phyloP scores from a whole-genome alignment of 2,888 invertebrate genomes.

The Drosophila kanekoi region DNA sequence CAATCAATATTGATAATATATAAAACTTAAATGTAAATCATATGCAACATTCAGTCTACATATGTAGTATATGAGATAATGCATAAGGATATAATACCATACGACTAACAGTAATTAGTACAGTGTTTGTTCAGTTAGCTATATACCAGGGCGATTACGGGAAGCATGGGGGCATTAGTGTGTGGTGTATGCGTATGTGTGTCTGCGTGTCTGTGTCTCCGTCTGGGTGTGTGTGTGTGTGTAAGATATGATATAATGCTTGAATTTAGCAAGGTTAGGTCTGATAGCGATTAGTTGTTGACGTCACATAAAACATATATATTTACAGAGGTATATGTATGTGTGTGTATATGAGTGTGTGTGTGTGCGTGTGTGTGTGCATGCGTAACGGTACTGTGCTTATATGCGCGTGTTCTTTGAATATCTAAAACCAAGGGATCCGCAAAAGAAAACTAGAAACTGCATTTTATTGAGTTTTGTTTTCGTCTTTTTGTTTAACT shows the following conservation, averaged over 20 bases:
- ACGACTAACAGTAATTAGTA: constrained; percentile 11
- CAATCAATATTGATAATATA: background rate
- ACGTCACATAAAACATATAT: background rate
- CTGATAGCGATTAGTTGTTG: background rate
- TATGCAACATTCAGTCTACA: constrained; percentile 5
- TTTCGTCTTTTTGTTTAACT: background rate
- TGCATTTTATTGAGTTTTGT: background rate
- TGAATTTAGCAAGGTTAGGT: background rate
- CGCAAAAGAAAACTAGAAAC: background rate
- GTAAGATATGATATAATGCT: background rate
- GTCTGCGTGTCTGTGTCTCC: background rate
- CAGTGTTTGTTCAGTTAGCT: constrained; percentile 1
- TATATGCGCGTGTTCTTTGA: background rate
- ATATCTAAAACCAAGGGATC: background rate
- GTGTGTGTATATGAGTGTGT: background rate
- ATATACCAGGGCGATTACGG: background rate
- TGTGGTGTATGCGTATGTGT: background rate
- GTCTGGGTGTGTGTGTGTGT: background rate
- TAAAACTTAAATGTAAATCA: background rate
- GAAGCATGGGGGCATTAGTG: background rate
- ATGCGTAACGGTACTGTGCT: constrained; percentile 1
- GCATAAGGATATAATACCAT: constrained; percentile 5
- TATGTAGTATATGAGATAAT: background rate
- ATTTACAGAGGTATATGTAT: background rate
- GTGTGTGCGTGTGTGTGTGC: background rate